Conservation (phyloP, 2,113 vertebrate genomes). For the Embiotoca jacksoni region DNA sequence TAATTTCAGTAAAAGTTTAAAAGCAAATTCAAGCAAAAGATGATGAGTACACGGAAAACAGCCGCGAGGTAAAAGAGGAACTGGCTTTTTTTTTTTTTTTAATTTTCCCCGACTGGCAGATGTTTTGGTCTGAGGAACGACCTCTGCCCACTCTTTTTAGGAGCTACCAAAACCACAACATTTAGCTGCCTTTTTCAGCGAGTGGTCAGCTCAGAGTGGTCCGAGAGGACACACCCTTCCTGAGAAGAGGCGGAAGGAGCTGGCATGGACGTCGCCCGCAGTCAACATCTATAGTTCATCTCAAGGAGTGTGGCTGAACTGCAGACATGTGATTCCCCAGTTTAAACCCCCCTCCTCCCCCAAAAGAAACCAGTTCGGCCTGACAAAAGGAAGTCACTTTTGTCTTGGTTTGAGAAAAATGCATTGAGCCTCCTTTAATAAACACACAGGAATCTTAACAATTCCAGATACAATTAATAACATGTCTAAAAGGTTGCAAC, state of each 20-base stretch:
- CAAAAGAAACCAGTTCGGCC: neutral
- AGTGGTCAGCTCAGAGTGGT: constrained; percentile 62
- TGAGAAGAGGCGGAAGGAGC: constrained; percentile 49
- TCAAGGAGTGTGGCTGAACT: constrained; percentile 1
- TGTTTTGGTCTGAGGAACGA: constrained; percentile 44
- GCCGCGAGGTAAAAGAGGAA: neutral
- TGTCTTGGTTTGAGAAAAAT: neutral
- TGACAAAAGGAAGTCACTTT: neutral
- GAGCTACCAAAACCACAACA: constrained; percentile 51
- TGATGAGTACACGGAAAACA: neutral
- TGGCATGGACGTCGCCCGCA: constrained; percentile 59
- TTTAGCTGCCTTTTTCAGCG: constrained; percentile 65
- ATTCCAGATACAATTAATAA: neutral
- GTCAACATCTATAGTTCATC: constrained; percentile 26
- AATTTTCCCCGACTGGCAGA: constrained; percentile 25
- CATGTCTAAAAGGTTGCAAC: neutral
- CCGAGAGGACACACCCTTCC: constrained; percentile 74
- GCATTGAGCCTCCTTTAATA: neutral
- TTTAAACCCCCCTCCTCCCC: neutral
- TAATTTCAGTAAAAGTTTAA: neutral
- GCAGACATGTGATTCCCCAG: constrained; percentile 22
- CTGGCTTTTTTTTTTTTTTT: too few relatives aligned
- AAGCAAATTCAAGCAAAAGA: neutral
- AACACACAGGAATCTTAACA: neutral
- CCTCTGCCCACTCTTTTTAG: constrained; percentile 51